Conservation (phyloP, 2,888 invertebrate genomes). For the Lepidonotus clava region DNA sequence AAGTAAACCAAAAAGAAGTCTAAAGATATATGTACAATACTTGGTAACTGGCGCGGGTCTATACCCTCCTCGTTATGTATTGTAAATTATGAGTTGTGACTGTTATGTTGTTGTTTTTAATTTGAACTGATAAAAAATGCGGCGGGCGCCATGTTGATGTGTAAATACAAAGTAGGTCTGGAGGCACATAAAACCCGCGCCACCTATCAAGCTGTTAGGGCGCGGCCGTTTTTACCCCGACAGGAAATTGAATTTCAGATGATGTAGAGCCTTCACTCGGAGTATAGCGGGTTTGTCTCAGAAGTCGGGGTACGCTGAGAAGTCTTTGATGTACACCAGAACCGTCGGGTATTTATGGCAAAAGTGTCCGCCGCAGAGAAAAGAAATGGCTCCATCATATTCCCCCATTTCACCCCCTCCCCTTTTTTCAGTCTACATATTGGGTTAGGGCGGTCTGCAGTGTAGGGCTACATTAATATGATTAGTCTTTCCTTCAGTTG, state of each 20-base stretch:
- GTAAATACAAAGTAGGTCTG: neutral
- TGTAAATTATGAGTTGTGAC: no score
- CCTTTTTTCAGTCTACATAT: no score
- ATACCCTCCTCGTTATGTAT: no score
- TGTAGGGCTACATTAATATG: conserved; percentile 15
- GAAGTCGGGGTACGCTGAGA: neutral
- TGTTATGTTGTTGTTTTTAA: no score
- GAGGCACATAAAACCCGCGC: neutral
- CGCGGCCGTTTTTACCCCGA: neutral
- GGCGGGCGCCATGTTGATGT: neutral
- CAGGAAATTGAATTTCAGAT: conserved; percentile 41
- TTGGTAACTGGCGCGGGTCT: no score
- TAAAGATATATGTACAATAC: no score
- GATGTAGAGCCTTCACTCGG: conserved; percentile 34
- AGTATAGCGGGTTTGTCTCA: conserved; percentile 10
- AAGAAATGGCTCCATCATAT: conserved; percentile 34
- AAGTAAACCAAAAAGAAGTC: no score
- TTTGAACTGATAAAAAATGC: no score
- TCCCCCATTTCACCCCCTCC: neutral
- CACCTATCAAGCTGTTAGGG: conserved; percentile 8
- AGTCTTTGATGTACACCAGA: conserved; percentile 1
- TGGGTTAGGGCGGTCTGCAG: neutral
- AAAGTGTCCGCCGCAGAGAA: neutral
- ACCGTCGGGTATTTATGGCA: neutral
- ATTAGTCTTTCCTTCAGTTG: neutral